Conservation (phyloP, 2,113 vertebrate genomes). For the Steatornis caripensis region DNA sequence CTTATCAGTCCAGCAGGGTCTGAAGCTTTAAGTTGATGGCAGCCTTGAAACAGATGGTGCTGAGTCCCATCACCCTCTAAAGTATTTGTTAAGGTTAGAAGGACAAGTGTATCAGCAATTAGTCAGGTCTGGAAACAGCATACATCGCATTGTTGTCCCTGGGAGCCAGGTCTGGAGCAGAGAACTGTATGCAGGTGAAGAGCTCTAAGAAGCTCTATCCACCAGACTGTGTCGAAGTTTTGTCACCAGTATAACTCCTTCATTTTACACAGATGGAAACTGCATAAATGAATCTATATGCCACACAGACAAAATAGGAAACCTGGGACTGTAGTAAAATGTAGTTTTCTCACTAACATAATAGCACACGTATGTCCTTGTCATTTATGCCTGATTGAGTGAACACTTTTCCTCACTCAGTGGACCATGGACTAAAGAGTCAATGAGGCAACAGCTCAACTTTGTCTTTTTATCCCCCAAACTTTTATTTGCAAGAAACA, state of each 20-base stretch:
- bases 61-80: fast-evolving
- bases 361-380: neutral
- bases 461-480: neutral
- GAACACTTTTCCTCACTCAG: neutral
- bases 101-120: neutral
- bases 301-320: neutral
- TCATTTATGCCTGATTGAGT: neutral
- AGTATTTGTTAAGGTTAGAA: neutral
- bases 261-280: neutral
- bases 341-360: neutral
- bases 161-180: neutral
- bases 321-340: neutral
- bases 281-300: neutral
- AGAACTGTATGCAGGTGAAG: neutral
- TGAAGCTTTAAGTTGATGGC: neutral
- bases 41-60: neutral
- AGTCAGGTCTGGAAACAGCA: neutral
- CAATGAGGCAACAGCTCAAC: neutral
- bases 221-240: neutral
- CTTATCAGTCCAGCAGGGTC: neutral
- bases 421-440: neutral
- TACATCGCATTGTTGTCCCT: fast-evolving
- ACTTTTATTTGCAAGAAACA: neutral
- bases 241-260: neutral
- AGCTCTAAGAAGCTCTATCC: neutral